Evolutionary conservation across 2,888 invertebrate species (phyloP).

Genomic region (Junonia oenone): DNA sequence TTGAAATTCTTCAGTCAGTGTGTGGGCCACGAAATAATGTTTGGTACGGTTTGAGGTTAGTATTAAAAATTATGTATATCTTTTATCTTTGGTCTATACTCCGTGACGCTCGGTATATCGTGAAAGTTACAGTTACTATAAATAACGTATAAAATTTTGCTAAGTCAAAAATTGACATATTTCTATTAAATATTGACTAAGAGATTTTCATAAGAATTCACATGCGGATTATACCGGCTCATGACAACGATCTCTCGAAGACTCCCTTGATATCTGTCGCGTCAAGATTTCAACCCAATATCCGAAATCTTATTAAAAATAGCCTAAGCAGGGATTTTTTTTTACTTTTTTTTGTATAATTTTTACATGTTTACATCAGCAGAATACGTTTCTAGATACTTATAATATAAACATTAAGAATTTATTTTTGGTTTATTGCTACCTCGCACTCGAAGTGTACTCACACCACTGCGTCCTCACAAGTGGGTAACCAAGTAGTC

Average conservation of each 20-base stretch:
- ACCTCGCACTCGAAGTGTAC: slow-evolving; percentile 61
- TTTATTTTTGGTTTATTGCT: slow-evolving; percentile 79
- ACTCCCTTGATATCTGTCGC: slow-evolving; percentile 61
- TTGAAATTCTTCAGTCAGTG: slow-evolving; percentile 36
- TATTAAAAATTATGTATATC: slow-evolving; percentile 69
- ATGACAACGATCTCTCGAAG: slow-evolving; percentile 48
- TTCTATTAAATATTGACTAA: slow-evolving; percentile 77
- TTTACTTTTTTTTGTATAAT: slow-evolving; percentile 62
- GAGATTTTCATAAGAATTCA: slow-evolving; percentile 77
- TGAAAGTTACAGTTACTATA: slow-evolving; percentile 68
- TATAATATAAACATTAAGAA: slow-evolving; percentile 70
- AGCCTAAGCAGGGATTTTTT: slow-evolving; percentile 77
- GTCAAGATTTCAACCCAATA: slow-evolving; percentile 65
- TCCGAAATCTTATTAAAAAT: slow-evolving; percentile 68
- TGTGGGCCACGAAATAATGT: slow-evolving; percentile 65
- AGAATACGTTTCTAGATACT: slow-evolving; percentile 73
- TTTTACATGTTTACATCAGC: slow-evolving; percentile 75
- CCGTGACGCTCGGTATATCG: slow-evolving; percentile 66
- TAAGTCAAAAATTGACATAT: slow-evolving; percentile 79
- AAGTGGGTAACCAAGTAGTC: slow-evolving; percentile 33
- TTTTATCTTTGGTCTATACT: slow-evolving; percentile 76
- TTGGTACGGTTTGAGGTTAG: slow-evolving; percentile 78
- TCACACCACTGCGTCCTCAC: slow-evolving; percentile 42
- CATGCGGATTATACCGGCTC: slow-evolving; percentile 60
- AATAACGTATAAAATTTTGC: slow-evolving; percentile 79